Percentiles rank a stretch among this genome's conserved stretches.
phyloP scores from a whole-genome alignment of 2,797 vertebrate species.

The Intellagama lesueurii region DNA sequence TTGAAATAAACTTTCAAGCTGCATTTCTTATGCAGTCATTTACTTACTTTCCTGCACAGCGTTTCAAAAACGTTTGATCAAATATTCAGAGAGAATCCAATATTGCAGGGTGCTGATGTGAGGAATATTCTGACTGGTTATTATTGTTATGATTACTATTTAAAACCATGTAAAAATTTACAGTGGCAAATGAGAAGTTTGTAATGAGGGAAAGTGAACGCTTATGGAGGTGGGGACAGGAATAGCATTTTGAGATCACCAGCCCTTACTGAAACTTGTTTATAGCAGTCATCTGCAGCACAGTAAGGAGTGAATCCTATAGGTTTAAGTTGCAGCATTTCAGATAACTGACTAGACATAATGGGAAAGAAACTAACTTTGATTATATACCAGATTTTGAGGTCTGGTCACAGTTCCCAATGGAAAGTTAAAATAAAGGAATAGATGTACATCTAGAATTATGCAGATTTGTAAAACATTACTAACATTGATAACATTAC shows the following conservation, averaged over 20 bases:
- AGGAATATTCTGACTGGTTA: conserved; percentile 48
- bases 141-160: no score
- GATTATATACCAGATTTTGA: conserved; percentile 7
- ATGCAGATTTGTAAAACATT: background rate
- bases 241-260: background rate
- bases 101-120: conserved; percentile 49
- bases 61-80: conserved; percentile 55
- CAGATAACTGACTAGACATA: background rate
- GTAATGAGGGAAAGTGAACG: conserved; percentile 25
- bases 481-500: background rate
- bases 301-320: background rate
- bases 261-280: background rate
- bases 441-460: conserved; percentile 1
- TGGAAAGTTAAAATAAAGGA: conserved; percentile 39
- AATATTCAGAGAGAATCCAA: conserved; percentile 58
- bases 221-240: background rate
- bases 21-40: conserved; percentile 55
- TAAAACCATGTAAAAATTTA: conserved; percentile 38
- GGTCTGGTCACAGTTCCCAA: background rate
- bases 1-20: conserved; percentile 50
- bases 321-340: background rate
- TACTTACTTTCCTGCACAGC: conserved; percentile 27
- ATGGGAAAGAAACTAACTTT: background rate
- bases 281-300: background rate
- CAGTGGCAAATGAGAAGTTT: conserved; percentile 37